These are phyloP conservation scores for Stictocephala bisonia DNA, from an alignment of 2,888 invertebrate genomes.

Conservation along the genomic window DNA sequence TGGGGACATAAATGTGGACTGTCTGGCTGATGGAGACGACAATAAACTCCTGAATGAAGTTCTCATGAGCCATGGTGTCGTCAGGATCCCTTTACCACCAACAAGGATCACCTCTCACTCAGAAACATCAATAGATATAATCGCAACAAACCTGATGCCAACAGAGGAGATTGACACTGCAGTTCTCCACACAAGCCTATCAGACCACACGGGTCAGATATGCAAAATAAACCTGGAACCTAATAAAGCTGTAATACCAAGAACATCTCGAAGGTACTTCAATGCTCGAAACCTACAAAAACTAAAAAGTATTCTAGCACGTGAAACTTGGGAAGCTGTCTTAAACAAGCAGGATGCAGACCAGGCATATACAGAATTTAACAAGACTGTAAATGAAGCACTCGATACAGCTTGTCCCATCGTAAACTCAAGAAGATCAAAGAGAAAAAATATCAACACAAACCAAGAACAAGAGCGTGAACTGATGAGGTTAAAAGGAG, in stretches of 20 bases:
- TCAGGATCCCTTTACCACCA: conserved; percentile 14
- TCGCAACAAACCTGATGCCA: conserved; percentile 20
- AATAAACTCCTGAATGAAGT: conserved; percentile 18
- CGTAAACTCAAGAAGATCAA: conserved; percentile 10
- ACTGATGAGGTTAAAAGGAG: conserved; percentile 15
- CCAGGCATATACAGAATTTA: conserved; percentile 1
- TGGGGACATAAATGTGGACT: conserved; percentile 26
- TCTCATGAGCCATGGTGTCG: conserved; percentile 12
- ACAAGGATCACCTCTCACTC: not conserved
- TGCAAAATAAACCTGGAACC: conserved; percentile 3
- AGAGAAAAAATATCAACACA: conserved; percentile 8
- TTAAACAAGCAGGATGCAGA: conserved; percentile 17
- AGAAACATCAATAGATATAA: conserved; percentile 32
- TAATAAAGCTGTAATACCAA: conserved; percentile 7
- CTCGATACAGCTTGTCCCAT: conserved; percentile 11
- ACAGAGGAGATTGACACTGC: not conserved
- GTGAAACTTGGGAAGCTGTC: conserved; percentile 13
- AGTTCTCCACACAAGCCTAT: not conserved
- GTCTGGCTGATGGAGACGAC: conserved; percentile 1
- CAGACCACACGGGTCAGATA: conserved; percentile 23
- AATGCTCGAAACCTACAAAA: conserved; percentile 19
- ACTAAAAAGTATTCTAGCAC: conserved; percentile 16
- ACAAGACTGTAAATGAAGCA: not conserved
- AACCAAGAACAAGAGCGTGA: conserved; percentile 8
- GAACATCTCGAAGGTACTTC: conserved; percentile 21